A percentile compares a stretch with the other conserved stretches of the same genome.
phyloP scores from a whole-genome alignment of 2,113 vertebrate genomes.

The Pteruthius melanotis region DNA sequence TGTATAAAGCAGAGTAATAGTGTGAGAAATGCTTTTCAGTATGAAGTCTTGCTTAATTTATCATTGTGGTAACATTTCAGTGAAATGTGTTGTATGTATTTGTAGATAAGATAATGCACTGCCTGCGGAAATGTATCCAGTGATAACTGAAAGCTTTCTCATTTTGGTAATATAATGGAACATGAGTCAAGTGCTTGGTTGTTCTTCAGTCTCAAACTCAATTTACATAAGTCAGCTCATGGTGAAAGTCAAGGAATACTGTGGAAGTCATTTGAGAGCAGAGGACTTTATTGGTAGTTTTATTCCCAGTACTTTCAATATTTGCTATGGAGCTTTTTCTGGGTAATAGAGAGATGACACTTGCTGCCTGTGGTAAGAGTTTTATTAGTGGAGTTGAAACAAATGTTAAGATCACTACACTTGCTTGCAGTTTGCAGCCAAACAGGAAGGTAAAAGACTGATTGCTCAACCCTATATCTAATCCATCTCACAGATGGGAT shows the following conservation, averaged over 20 bases:
- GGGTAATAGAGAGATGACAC: neutral
- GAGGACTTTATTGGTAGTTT: neutral
- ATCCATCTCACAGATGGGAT: neutral
- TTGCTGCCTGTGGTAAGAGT: neutral
- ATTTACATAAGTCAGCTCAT: neutral
- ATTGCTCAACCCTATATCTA: neutral
- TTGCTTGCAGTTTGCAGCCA: conserved; percentile 38
- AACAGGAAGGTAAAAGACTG: neutral
- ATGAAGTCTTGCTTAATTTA: neutral
- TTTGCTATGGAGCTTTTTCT: neutral
- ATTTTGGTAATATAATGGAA: neutral
- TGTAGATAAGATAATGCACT: neutral
- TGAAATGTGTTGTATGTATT: neutral
- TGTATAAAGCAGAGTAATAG: neutral
- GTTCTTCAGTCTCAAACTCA: neutral
- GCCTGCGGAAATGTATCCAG: neutral
- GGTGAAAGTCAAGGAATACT: neutral
- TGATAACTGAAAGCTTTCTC: conserved; percentile 7
- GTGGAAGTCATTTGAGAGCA: neutral
- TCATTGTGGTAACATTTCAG: neutral
- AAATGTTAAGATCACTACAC: conserved; percentile 36
- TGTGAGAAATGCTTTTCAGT: neutral
- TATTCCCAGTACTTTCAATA: neutral
- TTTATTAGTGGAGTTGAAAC: neutral
- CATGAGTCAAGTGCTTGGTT: neutral